Evolutionary conservation across 2,888 invertebrate genomes (phyloP).

Genomic region (Anticlea derivata): DNA sequence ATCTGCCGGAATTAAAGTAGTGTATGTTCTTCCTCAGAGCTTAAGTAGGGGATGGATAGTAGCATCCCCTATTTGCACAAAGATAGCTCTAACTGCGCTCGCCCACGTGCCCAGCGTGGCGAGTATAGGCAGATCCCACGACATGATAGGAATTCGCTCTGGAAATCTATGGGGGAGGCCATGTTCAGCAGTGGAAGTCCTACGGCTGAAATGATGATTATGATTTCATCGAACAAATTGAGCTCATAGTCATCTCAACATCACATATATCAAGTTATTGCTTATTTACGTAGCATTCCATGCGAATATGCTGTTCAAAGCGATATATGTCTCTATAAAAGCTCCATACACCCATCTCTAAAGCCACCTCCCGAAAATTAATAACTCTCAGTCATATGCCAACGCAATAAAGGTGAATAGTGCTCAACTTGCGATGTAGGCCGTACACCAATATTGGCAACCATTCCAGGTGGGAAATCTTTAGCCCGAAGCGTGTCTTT

Average conservation of each 20-base stretch:
- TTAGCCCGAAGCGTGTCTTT: slow-evolving; percentile 47
- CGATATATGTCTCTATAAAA: slow-evolving; percentile 37
- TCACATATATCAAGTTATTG: slow-evolving; percentile 30
- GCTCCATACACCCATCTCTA: slow-evolving; percentile 16
- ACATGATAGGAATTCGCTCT: no score
- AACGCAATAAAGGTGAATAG: slow-evolving; percentile 13
- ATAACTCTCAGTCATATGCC: slow-evolving; percentile 13
- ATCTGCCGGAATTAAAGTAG: no score
- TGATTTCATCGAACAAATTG: slow-evolving; percentile 23
- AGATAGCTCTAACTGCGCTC: no score
- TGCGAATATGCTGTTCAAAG: slow-evolving; percentile 34
- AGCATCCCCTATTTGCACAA: no score
- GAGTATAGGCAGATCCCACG: no score
- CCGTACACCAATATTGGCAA: slow-evolving; percentile 46
- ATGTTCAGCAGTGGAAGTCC: no score
- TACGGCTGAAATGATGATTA: not conserved
- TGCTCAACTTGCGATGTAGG: slow-evolving; percentile 13
- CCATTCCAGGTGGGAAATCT: slow-evolving; percentile 55
- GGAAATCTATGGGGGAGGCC: no score
- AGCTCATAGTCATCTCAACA: slow-evolving; percentile 23
- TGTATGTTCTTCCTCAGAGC: no score
- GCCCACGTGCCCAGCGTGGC: no score
- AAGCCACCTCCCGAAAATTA: not conserved
- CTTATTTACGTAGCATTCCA: slow-evolving; percentile 37
- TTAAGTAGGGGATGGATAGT: no score